A percentile compares a stretch with the other conserved stretches of the same genome.
Evolutionary conservation across 2,113 vertebrate species (phyloP).

Genomic region (Pao palembangensis): DNA sequence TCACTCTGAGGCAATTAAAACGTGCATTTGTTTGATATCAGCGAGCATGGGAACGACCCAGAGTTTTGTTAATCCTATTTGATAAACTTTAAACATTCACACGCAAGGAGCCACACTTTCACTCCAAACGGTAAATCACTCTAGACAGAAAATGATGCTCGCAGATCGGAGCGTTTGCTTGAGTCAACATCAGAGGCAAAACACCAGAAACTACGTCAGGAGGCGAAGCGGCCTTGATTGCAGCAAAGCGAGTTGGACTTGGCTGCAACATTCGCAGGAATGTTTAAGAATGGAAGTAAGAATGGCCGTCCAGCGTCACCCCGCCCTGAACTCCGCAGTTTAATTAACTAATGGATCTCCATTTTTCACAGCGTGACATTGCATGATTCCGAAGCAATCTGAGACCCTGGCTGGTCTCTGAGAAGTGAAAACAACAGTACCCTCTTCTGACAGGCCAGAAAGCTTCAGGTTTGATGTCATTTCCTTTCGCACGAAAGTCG

Average conservation of each 20-base stretch:
- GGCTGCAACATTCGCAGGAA: constrained; percentile 41
- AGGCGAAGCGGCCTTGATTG: constrained; percentile 56
- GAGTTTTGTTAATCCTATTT: constrained; percentile 42
- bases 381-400: constrained; percentile 83
- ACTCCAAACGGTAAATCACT: constrained; percentile 50
- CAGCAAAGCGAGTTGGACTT: constrained; percentile 53
- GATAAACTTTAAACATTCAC: constrained; percentile 38
- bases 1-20: constrained; percentile 46
- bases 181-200: constrained; percentile 53
- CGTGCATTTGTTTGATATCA: constrained; percentile 36
- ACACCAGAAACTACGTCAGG: constrained; percentile 55
- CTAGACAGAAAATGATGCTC: constrained; percentile 44
- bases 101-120: constrained; percentile 27
- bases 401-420: constrained; percentile 73
- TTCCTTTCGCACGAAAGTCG: constrained; percentile 45
- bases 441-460: constrained; percentile 81
- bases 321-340: constrained; percentile 77
- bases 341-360: constrained; percentile 81
- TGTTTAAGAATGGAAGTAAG: constrained; percentile 57
- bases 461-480: constrained; percentile 40
- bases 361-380: constrained; percentile 83
- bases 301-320: constrained; percentile 72
- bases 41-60: constrained; percentile 31
- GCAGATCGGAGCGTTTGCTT: constrained; percentile 47
- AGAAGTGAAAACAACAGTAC: constrained; percentile 80